A percentile compares a stretch with the other conserved stretches of the same genome.
Evolutionary conservation across 2,113 vertebrate species (phyloP).

Genomic region (Sardina pilchardus): DNA sequence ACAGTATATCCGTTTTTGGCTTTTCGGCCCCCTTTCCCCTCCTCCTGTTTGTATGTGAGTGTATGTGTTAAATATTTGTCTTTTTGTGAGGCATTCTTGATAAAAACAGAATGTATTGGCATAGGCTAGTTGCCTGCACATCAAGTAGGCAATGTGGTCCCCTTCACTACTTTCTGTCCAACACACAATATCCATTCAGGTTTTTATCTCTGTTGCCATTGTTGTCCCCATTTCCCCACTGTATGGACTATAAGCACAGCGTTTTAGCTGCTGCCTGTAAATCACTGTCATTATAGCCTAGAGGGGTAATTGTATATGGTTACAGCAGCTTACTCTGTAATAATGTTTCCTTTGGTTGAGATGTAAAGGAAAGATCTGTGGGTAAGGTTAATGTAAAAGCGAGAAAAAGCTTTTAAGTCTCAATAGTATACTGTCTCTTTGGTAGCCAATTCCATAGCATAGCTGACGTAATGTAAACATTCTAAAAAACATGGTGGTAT

Average conservation of each 20-base stretch:
- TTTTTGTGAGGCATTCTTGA: neutral
- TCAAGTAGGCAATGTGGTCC: neutral
- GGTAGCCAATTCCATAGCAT: neutral
- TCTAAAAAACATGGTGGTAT: neutral
- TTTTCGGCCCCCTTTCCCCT: neutral
- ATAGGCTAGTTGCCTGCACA: neutral
- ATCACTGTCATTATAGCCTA: conserved; percentile 67
- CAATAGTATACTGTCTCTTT: conserved; percentile 24
- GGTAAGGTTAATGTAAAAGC: conserved; percentile 1
- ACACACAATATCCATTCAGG: neutral
- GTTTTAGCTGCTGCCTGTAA: conserved; percentile 62
- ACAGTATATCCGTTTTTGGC: conserved; percentile 9
- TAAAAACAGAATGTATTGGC: neutral
- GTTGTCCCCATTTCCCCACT: conserved; percentile 40
- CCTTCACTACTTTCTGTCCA: conserved; percentile 36
- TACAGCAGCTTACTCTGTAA: conserved; percentile 66
- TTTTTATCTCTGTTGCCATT: neutral
- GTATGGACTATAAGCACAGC: conserved; percentile 41
- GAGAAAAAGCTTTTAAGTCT: conserved; percentile 40
- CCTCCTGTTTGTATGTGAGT: neutral
- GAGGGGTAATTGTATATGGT: conserved; percentile 69
- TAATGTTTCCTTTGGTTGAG: conserved; percentile 60
- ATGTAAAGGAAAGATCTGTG: conserved; percentile 19
- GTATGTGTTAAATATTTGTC: neutral
- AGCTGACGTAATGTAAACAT: neutral